Base-by-base conservation (phyloP, 2,797 vertebrate species). In the Schizopygopsis malacanthus region DNA sequence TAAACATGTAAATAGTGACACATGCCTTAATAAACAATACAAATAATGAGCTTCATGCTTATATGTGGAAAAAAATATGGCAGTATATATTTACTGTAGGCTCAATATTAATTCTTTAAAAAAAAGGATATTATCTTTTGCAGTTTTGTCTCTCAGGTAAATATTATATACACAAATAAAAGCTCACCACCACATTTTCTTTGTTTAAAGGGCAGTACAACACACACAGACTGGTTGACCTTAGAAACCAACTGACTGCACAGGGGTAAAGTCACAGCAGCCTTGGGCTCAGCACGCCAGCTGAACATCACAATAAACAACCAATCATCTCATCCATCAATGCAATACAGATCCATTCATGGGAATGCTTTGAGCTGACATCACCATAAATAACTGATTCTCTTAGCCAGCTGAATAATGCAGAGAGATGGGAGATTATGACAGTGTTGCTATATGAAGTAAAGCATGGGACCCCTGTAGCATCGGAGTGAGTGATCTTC, bases 321-420 rank as follows among this genome's bases (percentile, higher is more conserved):
- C n/a, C 52, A 71, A 67, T 63, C 81, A 88, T 71, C 70, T 83
- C 84, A 86, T 88, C 84, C 81, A 78, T 88, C 84, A 86, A 33
- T 59, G 70, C 16, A 67, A 37, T 77, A 76, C 77, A 69, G 28
- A 73, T 11, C 18, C 75, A 79, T 69, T 80, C 84, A 20, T 12
- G 54, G 67, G 56, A 73, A 43, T 8, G 61, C 80, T 52, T 33
- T 11, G 33, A 47, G 80, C 80, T 85, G 87, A 88, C 79, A 86
- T 85, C 86, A 72, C 50, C 80, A 18, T 75, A 86, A 79, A 89
- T 89, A 81, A 85, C 81, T 63, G 79, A 78, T 56, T 89, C 88
- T 83, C 83, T 89, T 89, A 89, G 80, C 75, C 33, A 76, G 72
- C 45, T 86, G 84, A 86, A 61, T 81, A 69, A 85, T 85, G 70